Evolutionary conservation across 2,797 vertebrate species (phyloP), one percentile per base, ranked within the genome.

Genomic region (Ispidina picta): DNA sequence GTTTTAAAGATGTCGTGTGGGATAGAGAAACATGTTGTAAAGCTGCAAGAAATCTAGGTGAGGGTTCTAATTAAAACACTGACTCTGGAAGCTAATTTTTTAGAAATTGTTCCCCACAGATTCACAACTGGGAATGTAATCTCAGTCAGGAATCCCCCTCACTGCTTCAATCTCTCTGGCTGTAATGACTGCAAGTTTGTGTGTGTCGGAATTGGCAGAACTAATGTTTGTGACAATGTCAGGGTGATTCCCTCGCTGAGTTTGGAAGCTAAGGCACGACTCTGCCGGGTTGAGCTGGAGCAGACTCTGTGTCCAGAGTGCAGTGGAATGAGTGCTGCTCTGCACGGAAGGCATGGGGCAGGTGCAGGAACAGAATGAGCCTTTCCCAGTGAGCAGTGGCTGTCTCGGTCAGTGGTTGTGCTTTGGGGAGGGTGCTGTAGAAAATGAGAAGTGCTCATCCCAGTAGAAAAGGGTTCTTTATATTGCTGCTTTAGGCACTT

Each of bases 61-160:
- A 85, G 84, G 23, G 29, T n/a, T 75, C 71, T 86, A 78, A 85
- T 93, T 93, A 88, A 89, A 83, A 89, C 35, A 20, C 52, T 74
- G 58, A 22, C 59, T 59, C 66, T 29, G 63, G 46, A 79, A 87
- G 69, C 86, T 83, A 44, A 43, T 70, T 78, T 91, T 83, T 89
- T 65, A 6, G 1, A 63, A 86, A 82, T 60, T 86, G 80, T 43
- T 92, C 91, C 90, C 87, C 3, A 4, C 10, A 29, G 93, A 31
- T 89, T 89, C 63, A 46, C 88, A 43, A 59, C 43, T 68, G 77
- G 86, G 68, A 78, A 29, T 44, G 56, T 29, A 49, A 78, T 92
- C 58, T 49, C 69, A 73, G 16, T 62, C 51, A 52, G 41, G 72
- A 33, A 72, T 59, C 33, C 68, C 5, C 7, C 86, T 90, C 84